Conservation (phyloP, 2,888 invertebrate species). For the Ophonus ardosiacus region DNA sequence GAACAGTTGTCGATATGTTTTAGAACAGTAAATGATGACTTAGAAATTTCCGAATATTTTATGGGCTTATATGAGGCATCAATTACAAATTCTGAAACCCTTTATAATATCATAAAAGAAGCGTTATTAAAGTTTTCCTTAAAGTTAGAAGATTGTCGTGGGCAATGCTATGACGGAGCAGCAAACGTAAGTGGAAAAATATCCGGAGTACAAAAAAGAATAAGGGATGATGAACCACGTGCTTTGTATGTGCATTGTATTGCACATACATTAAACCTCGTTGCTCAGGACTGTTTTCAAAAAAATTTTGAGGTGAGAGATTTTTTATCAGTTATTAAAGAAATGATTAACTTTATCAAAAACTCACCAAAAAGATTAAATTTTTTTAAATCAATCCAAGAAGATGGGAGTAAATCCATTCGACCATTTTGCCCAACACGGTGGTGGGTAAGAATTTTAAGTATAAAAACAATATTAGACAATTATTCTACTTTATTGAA, state of each 20-base stretch:
- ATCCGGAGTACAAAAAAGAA: not conserved
- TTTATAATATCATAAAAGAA: not conserved
- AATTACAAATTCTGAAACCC: not conserved
- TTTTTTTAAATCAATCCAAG: not conserved
- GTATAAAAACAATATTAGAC: too few species aligned
- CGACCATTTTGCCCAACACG: not conserved
- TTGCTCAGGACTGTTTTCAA: not conserved
- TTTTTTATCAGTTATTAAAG: not conserved
- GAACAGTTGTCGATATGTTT: conserved; percentile 6
- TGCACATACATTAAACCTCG: not conserved
- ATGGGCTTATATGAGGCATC: not conserved
- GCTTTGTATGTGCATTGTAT: not conserved
- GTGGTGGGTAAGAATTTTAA: too few species aligned
- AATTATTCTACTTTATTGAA: too few species aligned
- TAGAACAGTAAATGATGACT: conserved; percentile 5
- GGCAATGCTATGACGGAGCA: conserved; percentile 5
- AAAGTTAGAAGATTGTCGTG: not conserved
- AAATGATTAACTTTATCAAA: not conserved
- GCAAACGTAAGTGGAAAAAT: not conserved
- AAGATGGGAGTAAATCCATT: not conserved
- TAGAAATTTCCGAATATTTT: conserved; percentile 1
- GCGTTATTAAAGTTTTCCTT: not conserved
- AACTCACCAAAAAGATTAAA: not conserved
- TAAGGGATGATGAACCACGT: not conserved
- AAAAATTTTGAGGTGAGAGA: not conserved